Evolutionary conservation across 1,140 invertebrate species (phyloP).

Genomic region (Bombus waltoni): DNA sequence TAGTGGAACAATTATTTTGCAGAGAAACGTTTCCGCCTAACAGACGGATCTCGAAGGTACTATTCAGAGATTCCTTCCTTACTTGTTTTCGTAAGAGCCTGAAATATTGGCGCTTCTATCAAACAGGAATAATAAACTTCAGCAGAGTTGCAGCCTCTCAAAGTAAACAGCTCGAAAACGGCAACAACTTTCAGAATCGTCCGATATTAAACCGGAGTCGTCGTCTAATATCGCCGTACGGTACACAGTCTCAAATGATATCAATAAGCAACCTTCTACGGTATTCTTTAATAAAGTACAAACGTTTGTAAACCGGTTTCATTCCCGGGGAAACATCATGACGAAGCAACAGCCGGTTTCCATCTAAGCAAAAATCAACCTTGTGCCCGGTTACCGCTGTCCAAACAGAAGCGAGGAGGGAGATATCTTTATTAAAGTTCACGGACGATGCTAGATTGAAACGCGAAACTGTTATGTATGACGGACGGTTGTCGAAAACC

Average conservation of each 20-base stretch:
- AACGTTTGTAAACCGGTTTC: conserved; percentile 5
- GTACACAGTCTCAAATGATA: conserved; percentile 7
- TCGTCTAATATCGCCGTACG: conserved; percentile 4
- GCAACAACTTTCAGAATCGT: neutral
- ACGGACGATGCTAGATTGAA: conserved; percentile 2
- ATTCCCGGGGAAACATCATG: neutral
- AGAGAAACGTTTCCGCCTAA: too few species aligned
- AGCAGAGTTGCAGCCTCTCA: neutral
- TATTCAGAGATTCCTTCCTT: neutral
- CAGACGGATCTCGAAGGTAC: too few species aligned
- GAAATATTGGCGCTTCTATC: neutral
- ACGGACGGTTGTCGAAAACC: neutral
- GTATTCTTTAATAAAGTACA: conserved; percentile 35
- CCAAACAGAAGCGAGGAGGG: neutral
- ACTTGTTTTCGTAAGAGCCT: neutral
- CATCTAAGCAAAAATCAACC: conserved; percentile 5
- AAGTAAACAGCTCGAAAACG: neutral
- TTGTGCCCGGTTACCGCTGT: neutral
- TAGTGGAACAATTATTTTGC: too few species aligned
- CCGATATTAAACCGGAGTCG: conserved; percentile 20
- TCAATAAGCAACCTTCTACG: neutral
- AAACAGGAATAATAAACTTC: neutral
- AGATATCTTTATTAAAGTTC: conserved; percentile 26
- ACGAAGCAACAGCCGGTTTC: neutral
- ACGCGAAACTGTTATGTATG: neutral